phyloP scores from a whole-genome alignment of 2,888 invertebrate species.

The Ornithoptera priamus region DNA sequence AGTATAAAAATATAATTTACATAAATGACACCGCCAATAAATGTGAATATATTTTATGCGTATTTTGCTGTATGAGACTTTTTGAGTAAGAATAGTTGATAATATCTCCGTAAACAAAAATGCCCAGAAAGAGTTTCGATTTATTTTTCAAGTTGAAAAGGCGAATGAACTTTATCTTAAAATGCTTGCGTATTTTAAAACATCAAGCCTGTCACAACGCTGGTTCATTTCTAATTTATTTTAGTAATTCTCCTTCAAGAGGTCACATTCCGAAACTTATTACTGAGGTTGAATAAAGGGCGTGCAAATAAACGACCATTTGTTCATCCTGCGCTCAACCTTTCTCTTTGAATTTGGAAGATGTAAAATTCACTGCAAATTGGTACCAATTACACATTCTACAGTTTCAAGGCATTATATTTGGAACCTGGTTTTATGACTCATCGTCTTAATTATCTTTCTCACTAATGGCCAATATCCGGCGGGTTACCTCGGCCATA shows the following conservation, averaged over 20 bases:
- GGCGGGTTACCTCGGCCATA: not conserved
- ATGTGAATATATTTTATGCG: no score
- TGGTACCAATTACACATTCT: constrained; percentile 35
- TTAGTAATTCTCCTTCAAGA: constrained; percentile 26
- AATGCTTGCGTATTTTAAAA: constrained; percentile 4
- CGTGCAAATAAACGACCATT: constrained; percentile 22
- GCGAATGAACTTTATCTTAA: constrained; percentile 5
- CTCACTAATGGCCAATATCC: constrained; percentile 10
- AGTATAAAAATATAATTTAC: no score
- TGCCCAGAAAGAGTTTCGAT: not conserved
- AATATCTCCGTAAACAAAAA: not conserved
- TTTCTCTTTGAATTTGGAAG: constrained; percentile 34
- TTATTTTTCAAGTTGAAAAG: not conserved
- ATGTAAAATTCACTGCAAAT: constrained; percentile 36
- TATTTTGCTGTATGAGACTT: not conserved
- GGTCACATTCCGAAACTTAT: constrained; percentile 30
- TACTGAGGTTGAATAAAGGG: constrained; percentile 26
- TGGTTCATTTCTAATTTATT: constrained; percentile 18
- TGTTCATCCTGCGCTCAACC: constrained; percentile 35
- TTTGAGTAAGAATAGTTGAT: not conserved
- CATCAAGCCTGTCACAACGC: not conserved
- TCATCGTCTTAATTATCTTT: constrained; percentile 24
- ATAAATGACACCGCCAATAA: no score
- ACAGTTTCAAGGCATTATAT: constrained; percentile 25
- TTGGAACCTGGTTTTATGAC: constrained; percentile 28